Percentiles rank a stretch among this genome's conserved stretches.
phyloP scores from a whole-genome alignment of 1,140 invertebrate genomes.

The Oncopodura yosiiana region DNA sequence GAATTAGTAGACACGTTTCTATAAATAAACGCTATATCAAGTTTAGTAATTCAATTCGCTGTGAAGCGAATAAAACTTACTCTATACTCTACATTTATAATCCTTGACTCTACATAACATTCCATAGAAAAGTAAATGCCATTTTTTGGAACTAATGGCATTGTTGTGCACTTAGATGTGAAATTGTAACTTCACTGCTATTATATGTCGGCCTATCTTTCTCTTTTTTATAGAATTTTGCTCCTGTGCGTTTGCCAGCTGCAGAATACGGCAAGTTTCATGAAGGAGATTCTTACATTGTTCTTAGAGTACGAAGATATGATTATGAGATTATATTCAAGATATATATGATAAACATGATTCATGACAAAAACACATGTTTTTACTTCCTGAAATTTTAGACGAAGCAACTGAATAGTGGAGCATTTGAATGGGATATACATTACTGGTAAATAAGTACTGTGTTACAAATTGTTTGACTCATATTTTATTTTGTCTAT shows the following conservation, averaged over 20 bases:
- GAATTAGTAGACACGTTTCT: background rate
- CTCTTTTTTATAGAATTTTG: constrained; percentile 59
- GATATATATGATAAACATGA: constrained; percentile 12
- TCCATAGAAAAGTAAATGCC: no score
- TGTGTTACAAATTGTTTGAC: constrained; percentile 58
- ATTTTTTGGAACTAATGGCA: no score
- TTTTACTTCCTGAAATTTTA: constrained; percentile 36
- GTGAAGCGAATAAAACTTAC: background rate
- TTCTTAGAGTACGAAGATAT: constrained; percentile 60
- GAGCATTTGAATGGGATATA: constrained; percentile 63
- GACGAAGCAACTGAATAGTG: constrained; percentile 45
- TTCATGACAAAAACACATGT: background rate
- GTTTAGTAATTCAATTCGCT: background rate
- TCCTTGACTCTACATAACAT: no score
- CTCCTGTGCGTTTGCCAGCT: constrained; percentile 60
- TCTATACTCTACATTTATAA: no score
- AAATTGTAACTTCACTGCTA: no score
- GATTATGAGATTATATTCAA: background rate
- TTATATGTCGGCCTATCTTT: no score
- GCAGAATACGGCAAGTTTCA: constrained; percentile 79
- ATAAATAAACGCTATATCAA: background rate
- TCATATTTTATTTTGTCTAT: background rate
- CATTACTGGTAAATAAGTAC: constrained; percentile 70
- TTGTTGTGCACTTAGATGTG: no score
- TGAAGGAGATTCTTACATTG: constrained; percentile 79